Conservation (phyloP, 2,888 invertebrate species). For the Salpingus planirostris region DNA sequence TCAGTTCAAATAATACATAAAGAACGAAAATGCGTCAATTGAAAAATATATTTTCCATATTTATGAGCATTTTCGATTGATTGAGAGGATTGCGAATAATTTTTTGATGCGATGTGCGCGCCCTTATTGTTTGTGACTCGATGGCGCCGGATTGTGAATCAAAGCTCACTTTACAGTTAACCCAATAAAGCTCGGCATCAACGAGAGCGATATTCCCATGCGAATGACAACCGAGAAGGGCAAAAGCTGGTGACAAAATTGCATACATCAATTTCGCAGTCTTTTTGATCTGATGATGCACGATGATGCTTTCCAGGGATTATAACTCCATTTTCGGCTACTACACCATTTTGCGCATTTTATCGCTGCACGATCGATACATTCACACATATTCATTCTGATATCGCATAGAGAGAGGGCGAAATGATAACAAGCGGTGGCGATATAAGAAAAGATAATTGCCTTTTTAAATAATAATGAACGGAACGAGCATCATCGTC, state of each 20-base stretch:
- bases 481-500: neutral
- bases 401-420: too few species aligned
- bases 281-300: constrained; percentile 24
- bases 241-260: constrained; percentile 28
- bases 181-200: constrained; percentile 22
- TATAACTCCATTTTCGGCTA: neutral
- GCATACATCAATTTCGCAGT: constrained; percentile 31
- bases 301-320: constrained; percentile 16
- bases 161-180: constrained; percentile 30
- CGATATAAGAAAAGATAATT: too few species aligned
- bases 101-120: too few species aligned
- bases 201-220: constrained; percentile 15
- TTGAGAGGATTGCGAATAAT: too few species aligned
- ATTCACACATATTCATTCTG: too few species aligned
- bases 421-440: too few species aligned
- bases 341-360: neutral
- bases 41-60: too few species aligned
- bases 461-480: too few species aligned
- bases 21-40: too few species aligned
- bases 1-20: too few species aligned
- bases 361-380: neutral
- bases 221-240: constrained; percentile 16
- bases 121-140: constrained; percentile 15
- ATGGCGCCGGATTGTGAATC: constrained; percentile 31
- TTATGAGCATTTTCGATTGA: too few species aligned